Base-by-base conservation (phyloP, 2,797 vertebrate genomes). In the Coracias cyanogaster region DNA sequence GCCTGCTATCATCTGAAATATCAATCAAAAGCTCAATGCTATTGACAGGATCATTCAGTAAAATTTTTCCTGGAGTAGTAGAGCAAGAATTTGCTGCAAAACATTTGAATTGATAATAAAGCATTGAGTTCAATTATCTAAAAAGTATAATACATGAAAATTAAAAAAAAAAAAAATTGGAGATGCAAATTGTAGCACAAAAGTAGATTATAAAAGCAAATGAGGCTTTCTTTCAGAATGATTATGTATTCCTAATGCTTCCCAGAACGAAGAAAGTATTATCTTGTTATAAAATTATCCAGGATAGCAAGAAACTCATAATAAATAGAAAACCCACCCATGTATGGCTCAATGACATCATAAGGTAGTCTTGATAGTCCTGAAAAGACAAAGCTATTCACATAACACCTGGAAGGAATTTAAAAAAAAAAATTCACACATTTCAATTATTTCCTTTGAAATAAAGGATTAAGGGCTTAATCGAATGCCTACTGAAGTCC, bases 381-480 rank as follows among this genome's bases (percentile, higher is more conserved):
- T 74, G 28, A 89, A 82, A 65, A 76, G 7, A 61, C 19, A 1
- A 82, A 79, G 60, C 51, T 60, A 82, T 70, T 70, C 80, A 60
- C 17, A 3, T 18, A 41, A 37, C 8, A 73, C 4, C 9, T 49
- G 28, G 4, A 57, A 39, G 14, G 24, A 12, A 22, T 35, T 35
- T 54, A 81, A 33, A 15, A 28, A 52, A 64, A 57, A 22, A 5
- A 55, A 25, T 5, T 0, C 45, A 48, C n/a, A n/a, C n/a, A n/a
- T n/a, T n/a, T n/a, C n/a, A n/a, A n/a, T n/a, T n/a, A n/a, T n/a
- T n/a, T n/a, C n/a, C n/a, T n/a, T n/a, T 85, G 85, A 80, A 83
- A 73, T 65, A 91, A 87, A 87, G 51, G 35, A 92, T 91, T 89
- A 89, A 92, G 7, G 35, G 37, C 35, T 92, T 89, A 81, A 79